Evolutionary conservation across 2,888 invertebrate species (phyloP), one percentile per base, ranked within the genome.

Genomic region (Spilosoma lubricipeda): DNA sequence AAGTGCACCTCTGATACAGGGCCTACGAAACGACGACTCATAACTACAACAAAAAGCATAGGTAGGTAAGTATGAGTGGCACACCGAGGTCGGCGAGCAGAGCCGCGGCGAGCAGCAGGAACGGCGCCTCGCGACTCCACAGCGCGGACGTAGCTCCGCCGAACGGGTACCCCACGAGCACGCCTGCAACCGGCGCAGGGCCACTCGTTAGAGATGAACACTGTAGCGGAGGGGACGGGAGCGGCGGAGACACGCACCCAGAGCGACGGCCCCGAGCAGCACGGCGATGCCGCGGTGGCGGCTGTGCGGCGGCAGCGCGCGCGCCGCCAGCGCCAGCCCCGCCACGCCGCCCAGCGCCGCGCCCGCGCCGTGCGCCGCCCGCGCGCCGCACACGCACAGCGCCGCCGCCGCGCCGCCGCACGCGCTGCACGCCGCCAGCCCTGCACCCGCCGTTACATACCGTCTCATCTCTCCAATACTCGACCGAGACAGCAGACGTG

Each of bases 91-190:
- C 85, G 0, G 86, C 77, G 20, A 92, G 71, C 20, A 95, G 85
- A 2, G 91, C 90, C 0, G 83, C 85, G 9, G 92, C 90, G 11
- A 94, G 85, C 11, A 94, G 81, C 71, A 93, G 87, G 82, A 95
- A 95, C 5, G 95, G 94, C 3, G 92, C 90, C 3, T 89, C 90
- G 9, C 90, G 90, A 20, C 87, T 90, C 93, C 94, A 92, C 65
- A 93, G 83, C 48, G 90, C 89, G 80, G 89, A 88, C 11, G 94
- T 90, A 3, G 89, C 88, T 27, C 95, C 94, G 2, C 95, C 95
- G 77, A 94, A 91, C 48, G 95, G 94, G 77, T 95, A 95, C 8
- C 95, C 95, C 77, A 95, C 94, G 79, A 95, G 80, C 71, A 95
- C 95, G 5, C 95, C 95, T 95, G 89, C 52, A 67, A 77, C 33